These are phyloP conservation scores for Onchidella celtica DNA, from an alignment of 2,888 invertebrate species.

Conservation along the genomic window DNA sequence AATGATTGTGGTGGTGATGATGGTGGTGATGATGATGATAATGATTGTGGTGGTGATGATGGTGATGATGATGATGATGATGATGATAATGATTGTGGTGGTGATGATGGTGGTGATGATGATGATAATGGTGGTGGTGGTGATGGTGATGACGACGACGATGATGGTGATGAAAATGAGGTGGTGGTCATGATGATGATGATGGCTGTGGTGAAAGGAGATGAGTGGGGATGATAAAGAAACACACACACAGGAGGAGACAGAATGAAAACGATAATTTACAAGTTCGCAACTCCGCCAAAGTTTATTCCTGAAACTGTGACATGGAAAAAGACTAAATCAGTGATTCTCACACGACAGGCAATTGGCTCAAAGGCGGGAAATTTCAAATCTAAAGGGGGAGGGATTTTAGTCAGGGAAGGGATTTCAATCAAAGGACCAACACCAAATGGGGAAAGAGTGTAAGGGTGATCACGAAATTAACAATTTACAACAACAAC, in stretches of 20 bases:
- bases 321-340: no score
- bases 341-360: no score
- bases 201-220: not conserved
- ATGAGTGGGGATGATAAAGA: not conserved
- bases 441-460: no score
- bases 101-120: not conserved
- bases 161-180: not conserved
- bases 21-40: conserved; percentile 3
- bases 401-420: no score
- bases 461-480: no score
- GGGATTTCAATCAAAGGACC: no score
- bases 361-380: no score
- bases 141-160: not conserved
- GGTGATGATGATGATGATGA: conserved; percentile 7
- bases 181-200: no score
- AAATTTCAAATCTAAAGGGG: no score
- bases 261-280: not conserved
- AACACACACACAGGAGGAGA: not conserved
- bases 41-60: conserved; percentile 3
- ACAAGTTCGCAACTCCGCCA: no score
- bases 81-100: not conserved
- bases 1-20: not conserved
- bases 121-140: not conserved
- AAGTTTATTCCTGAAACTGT: not conserved
- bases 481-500: no score